Evolutionary conservation across 2,888 invertebrate genomes (phyloP), one percentile per base, ranked within the genome.

Genomic region (Plutella xylostella): DNA sequence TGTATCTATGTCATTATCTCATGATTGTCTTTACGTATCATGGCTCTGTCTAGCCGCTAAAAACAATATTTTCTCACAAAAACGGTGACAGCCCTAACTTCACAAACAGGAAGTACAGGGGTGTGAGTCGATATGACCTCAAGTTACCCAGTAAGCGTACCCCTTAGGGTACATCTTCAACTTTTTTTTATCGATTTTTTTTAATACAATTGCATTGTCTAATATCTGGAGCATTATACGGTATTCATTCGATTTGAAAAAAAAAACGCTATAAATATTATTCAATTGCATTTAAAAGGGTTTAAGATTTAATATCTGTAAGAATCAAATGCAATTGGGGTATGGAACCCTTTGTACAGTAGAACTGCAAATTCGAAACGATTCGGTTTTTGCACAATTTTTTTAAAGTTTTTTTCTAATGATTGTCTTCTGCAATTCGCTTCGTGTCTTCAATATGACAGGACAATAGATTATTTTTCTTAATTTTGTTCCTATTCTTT

Each of bases 211-310:
- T 47, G 63, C 58, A 68, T 75, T 74, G 71, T 72, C 55, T 52
- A 47, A 48, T 66, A 78, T 77, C 71, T 78, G 54, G 73, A 79
- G 79, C 73, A 72, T 72, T 75, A 70, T 74, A 70, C 58, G 65
- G 61, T 56, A 53, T 57, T 56, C 55, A 49, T 51, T 51, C 55
- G 57, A 68, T 74, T 69, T 56, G 62, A 65, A 62, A 65, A 72
- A 78, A 77, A 77, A 75, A 78, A 67, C 59, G 68, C 77, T 80
- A 83, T 83, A 83, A 82, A 83, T 82, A 83, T 80, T 71, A 72
- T 77, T 72, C 73, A 57, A 79, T 80, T 78, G 77, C 72, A 71
- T 71, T 82, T 79, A 79, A 72, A 65, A 78, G 68, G 82, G 82
- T 74, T 75, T 80, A 75, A 75, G 67, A 75, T 79, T 73, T 76